phyloP scores from a whole-genome alignment of 2,113 vertebrate species.

The Carollia perspicillata region DNA sequence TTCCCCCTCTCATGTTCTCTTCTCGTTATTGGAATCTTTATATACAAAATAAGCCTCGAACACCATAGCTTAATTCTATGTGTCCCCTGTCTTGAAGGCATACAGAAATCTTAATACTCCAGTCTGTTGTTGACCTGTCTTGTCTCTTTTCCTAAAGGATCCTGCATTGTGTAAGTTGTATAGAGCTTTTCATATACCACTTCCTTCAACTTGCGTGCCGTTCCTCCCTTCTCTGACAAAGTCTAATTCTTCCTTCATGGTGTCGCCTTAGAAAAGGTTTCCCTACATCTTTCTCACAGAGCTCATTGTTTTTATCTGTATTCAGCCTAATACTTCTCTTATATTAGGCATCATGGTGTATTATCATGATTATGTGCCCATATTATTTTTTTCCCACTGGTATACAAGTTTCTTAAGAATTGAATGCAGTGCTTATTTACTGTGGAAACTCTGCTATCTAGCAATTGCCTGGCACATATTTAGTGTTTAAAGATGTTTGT shows the following conservation, averaged over 20 bases:
- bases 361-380: background rate
- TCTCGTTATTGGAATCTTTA: conserved; percentile 27
- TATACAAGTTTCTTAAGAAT: background rate
- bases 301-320: background rate
- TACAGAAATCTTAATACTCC: background rate
- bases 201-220: background rate
- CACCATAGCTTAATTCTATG: conserved; percentile 35
- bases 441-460: background rate
- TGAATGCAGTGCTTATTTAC: background rate
- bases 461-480: background rate
- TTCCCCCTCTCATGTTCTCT: background rate
- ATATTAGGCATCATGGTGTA: background rate
- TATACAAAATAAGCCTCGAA: conserved; percentile 53
- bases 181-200: background rate
- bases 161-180: background rate
- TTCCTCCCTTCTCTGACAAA: background rate
- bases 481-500: conserved; percentile 19
- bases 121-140: background rate
- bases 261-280: background rate
- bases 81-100: background rate
- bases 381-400: conserved; percentile 26
- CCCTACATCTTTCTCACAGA: background rate
- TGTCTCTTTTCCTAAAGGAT: background rate
- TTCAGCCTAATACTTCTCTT: background rate
- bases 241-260: background rate